Evolutionary conservation across 2,797 vertebrate species (phyloP), one percentile per base, ranked within the genome.

Genomic region (Podarcis siculus): DNA sequence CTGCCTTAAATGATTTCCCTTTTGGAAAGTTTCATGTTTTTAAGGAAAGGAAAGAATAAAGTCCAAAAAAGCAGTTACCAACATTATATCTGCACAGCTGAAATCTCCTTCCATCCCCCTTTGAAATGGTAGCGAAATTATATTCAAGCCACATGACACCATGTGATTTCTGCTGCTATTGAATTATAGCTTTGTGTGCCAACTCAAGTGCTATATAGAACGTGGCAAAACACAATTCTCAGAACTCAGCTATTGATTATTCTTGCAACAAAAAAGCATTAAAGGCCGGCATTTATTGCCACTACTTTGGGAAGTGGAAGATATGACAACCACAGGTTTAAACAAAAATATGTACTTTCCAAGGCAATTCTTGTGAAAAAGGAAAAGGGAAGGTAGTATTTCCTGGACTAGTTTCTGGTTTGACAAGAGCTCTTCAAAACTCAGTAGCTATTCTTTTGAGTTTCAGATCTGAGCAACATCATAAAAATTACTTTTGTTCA

Each of bases 81-180:
- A 17, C 4, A 30, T 76, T 75, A 82, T 23, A 39, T 76, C 37
- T 67, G 69, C 78, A 77, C 58, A 69, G 71, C 32, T 89, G 71
- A 89, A 58, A 39, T 89, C n/a, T 75, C 64, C 67, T 67, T 58
- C 42, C 49, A 55, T 4, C 49, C 61, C 58, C n/a, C 58, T 85
- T 81, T 81, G 83, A 81, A 89, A 89, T 37, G 35, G 71, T 64
- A 86, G 78, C 83, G 67, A 89, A 89, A 85, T 89, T 85, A 89
- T 39, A 89, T 81, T 85, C 71, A 76, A 81, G 32, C 58, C 71
- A 30, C 61, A 89, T 77, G 71, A 82, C 32, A 69, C 39, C 69
- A 27, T 86, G 88, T 81, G 79, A 61, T 58, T 81, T 89, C 32
- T 66, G n/a, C 58, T 76, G 88, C 83, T 85, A 75, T n/a, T 67